Base-by-base conservation (phyloP, 2,113 vertebrate species). In the Oreochromis niloticus region DNA sequence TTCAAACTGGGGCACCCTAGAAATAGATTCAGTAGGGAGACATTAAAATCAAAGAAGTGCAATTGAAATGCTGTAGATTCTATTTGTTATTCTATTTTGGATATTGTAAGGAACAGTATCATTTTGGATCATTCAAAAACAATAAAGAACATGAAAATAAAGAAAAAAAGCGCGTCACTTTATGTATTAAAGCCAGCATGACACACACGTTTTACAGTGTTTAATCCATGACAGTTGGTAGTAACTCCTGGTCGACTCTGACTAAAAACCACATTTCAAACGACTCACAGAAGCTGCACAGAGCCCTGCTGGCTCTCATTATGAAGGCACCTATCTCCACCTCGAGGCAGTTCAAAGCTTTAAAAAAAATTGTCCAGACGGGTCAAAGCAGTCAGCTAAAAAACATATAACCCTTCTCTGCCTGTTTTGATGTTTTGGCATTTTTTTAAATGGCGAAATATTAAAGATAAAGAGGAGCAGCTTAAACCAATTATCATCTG, bases 401-500 rank as follows among this genome's bases (percentile, higher is more conserved):
- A 30, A 71, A 34, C 9, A 66, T 3, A 36, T 5, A 39, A 2
- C 19, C 4, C 24, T 30, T 24, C 68, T 80, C 7, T 48, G 79
- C 13, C 59, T 24, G 7, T 82, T 88, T 75, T 71, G 48, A 92
- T 68, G 57, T 54, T 54, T 59, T 89, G 66, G n/a, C 48, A 91
- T 78, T 52, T 82, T 36, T 66, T 50, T 22, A 61, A 16, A 79
- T 59, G 54, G 32, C 0, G 12, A 48, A 39, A 66, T 82, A 71
- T 41, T 43, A 12, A 17, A 92, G 85, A 93, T 90, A 89, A 83
- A 89, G 87, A 56, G 48, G 39, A 90, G 52, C 24, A 71, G 57
- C 75, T 91, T 87, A 89, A 61, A 78, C 68, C 71, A 79, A 81
- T 87, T 83, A 89, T 91, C 79, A 81, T 85, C 27, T 78, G 36